Evolutionary conservation across 2,888 invertebrate species (phyloP).

Genomic region (Polyploca ridens): DNA sequence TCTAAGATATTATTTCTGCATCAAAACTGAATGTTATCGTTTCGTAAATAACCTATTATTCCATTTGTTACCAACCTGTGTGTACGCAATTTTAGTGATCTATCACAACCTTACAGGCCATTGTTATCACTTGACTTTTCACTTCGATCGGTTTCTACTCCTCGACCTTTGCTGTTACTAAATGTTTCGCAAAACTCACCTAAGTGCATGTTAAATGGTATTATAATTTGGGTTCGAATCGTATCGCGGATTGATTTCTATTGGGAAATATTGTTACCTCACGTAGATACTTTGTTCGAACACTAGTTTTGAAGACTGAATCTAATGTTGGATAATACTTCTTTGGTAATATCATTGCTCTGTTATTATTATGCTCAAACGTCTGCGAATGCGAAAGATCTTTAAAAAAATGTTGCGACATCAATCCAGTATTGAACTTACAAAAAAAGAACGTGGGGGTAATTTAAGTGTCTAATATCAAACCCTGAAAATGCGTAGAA

Average conservation of each 20-base stretch:
- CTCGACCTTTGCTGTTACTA: constrained; percentile 64
- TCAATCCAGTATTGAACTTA: too few species aligned
- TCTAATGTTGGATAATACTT: neutral
- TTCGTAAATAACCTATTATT: neutral
- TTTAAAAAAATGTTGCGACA: too few species aligned
- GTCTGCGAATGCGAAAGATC: too few species aligned
- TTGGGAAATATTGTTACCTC: constrained; percentile 38
- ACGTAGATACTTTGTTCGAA: constrained; percentile 14
- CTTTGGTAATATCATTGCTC: too few species aligned
- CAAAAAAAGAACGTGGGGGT: too few species aligned
- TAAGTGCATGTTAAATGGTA: constrained; percentile 55
- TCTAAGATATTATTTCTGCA: neutral
- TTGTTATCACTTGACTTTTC: constrained; percentile 33
- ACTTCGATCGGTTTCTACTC: constrained; percentile 48
- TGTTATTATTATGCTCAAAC: too few species aligned
- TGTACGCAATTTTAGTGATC: constrained; percentile 11
- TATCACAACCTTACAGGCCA: constrained; percentile 24
- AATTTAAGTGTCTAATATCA: too few species aligned
- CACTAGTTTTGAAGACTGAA: neutral
- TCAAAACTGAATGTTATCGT: neutral
- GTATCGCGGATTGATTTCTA: constrained; percentile 44
- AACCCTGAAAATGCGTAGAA: too few species aligned
- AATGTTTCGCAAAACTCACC: constrained; percentile 61
- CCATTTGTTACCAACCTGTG: neutral
- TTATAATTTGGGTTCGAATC: constrained; percentile 37